Percentiles rank a stretch among this genome's conserved stretches.
Conservation (phyloP, 2,797 vertebrate genomes). For the Smutsia gigantea region DNA sequence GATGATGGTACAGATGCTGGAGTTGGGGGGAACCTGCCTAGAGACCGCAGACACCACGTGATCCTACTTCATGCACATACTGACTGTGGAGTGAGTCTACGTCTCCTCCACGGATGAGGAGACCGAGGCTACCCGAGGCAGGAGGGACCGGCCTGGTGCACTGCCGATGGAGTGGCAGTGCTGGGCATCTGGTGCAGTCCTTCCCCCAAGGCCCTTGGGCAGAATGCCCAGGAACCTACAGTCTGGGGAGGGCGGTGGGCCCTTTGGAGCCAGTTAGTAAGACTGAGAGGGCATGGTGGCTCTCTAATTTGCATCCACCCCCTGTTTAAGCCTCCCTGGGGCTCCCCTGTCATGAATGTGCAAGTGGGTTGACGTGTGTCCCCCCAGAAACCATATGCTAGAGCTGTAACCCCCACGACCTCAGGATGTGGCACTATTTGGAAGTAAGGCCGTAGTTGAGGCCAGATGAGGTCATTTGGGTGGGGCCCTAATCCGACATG, state of each 20-base stretch:
- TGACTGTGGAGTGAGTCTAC: rapidly evolving
- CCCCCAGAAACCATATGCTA: rapidly evolving
- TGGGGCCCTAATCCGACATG: background rate
- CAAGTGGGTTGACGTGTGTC: rapidly evolving
- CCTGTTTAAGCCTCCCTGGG: background rate
- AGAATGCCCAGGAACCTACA: rapidly evolving
- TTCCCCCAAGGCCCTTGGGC: background rate
- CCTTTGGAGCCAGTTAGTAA: too few relatives aligned
- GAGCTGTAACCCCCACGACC: too few relatives aligned
- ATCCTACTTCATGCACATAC: rapidly evolving
- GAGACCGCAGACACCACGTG: rapidly evolving
- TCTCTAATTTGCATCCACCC: rapidly evolving
- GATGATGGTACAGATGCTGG: rapidly evolving
- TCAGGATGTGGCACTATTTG: rapidly evolving
- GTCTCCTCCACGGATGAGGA: rapidly evolving
- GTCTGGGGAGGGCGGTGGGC: too few relatives aligned
- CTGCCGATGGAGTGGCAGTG: rapidly evolving
- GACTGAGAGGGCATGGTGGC: rapidly evolving
- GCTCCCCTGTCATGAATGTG: rapidly evolving
- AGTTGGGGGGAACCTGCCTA: too few relatives aligned
- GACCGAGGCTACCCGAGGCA: rapidly evolving
- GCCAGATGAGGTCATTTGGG: too few relatives aligned
- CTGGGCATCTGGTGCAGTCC: background rate
- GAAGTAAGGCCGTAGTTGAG: background rate
- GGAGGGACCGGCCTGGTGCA: rapidly evolving